phyloP scores from a whole-genome alignment of 2,888 invertebrate genomes.

The Argyresthia goedartella region DNA sequence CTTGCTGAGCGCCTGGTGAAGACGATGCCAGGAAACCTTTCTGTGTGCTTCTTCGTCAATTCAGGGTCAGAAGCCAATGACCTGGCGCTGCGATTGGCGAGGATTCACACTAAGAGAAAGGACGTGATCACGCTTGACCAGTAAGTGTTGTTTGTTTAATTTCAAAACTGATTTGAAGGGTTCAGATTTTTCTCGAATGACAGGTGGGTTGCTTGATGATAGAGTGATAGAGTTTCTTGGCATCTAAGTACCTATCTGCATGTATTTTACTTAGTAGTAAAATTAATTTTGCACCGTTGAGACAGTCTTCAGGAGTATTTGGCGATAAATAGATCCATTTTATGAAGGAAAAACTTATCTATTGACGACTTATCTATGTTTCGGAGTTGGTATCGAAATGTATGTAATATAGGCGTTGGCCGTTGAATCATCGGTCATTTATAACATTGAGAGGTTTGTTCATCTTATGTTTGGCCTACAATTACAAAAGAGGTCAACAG shows the following conservation, averaged over 20 bases:
- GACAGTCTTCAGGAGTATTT: too few relatives aligned
- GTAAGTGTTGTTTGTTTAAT: constrained; percentile 74
- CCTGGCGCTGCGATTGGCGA: constrained; percentile 91
- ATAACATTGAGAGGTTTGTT: too few relatives aligned
- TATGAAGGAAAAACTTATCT: too few relatives aligned
- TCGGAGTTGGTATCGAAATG: too few relatives aligned
- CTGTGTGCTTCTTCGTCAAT: constrained; percentile 96
- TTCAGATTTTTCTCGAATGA: background rate
- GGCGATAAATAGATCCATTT: too few relatives aligned
- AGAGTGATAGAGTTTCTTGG: constrained; percentile 10
- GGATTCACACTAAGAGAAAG: constrained; percentile 87
- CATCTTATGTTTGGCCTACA: too few relatives aligned
- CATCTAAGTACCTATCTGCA: constrained; percentile 12
- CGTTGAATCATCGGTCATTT: too few relatives aligned
- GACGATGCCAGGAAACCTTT: constrained; percentile 87
- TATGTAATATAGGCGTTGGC: too few relatives aligned
- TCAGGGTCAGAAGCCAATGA: constrained; percentile 99
- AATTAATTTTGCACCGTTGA: too few relatives aligned
- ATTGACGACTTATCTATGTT: too few relatives aligned
- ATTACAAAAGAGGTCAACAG: too few relatives aligned
- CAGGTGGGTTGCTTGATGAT: background rate
- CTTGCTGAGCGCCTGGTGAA: constrained; percentile 87
- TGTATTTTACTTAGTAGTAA: too few relatives aligned
- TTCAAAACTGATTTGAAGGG: constrained; percentile 1
- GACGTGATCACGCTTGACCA: constrained; percentile 96